Evolutionary conservation across 2,797 vertebrate species (phyloP).

Genomic region (Phoebastria nigripes): DNA sequence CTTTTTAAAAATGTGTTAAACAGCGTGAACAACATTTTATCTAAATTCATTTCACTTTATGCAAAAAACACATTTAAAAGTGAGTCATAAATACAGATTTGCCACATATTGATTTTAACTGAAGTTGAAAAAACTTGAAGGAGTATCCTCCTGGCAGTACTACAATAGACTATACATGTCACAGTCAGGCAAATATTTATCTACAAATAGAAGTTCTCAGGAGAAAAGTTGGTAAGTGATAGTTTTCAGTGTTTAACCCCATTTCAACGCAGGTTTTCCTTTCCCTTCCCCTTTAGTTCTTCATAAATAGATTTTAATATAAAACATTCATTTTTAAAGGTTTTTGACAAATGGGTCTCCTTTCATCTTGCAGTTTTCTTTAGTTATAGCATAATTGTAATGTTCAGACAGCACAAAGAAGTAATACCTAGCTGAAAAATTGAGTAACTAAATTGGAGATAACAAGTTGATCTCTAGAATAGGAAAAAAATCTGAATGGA

Average conservation of each 20-base stretch:
- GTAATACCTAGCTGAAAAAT: neutral
- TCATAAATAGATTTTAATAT: neutral
- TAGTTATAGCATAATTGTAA: neutral
- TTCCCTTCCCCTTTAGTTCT: neutral
- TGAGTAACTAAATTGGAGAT: neutral
- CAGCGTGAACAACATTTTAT: neutral
- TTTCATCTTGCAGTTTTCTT: slow-evolving; percentile 3
- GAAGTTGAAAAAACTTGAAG: neutral
- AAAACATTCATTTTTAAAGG: neutral
- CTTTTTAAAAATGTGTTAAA: neutral
- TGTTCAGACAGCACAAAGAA: neutral
- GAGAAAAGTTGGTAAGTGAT: neutral
- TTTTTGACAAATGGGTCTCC: neutral
- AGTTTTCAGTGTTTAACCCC: neutral
- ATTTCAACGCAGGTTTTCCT: neutral
- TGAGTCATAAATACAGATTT: neutral
- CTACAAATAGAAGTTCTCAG: neutral
- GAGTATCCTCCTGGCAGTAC: neutral
- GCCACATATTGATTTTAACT: neutral
- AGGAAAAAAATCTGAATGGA: neutral
- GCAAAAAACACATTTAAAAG: neutral
- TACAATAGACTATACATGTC: neutral
- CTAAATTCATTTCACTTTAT: neutral
- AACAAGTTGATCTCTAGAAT: neutral
- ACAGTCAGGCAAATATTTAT: neutral